A percentile compares a stretch with the other conserved stretches of the same genome.
phyloP scores from a whole-genome alignment of 2,888 invertebrate genomes.

The Sabatieria punctata region DNA sequence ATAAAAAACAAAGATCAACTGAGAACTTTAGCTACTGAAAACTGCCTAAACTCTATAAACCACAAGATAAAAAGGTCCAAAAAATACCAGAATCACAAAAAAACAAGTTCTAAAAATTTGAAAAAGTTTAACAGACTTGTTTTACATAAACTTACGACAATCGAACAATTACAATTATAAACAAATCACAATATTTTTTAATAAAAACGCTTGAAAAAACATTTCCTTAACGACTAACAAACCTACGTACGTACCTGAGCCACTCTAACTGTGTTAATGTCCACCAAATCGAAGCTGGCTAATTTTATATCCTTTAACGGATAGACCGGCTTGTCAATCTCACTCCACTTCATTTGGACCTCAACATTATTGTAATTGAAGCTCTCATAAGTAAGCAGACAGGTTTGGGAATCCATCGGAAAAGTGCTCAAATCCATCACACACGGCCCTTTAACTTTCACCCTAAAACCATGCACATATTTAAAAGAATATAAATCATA shows the following conservation, averaged over 20 bases:
- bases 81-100: too few species aligned
- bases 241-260: not conserved
- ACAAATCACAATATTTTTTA: too few species aligned
- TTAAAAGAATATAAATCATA: not conserved
- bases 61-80: too few species aligned
- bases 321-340: conserved; percentile 15
- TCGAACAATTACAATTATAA: too few species aligned
- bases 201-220: not conserved
- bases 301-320: conserved; percentile 18
- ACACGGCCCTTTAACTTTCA: conserved; percentile 29
- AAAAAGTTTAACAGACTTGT: too few species aligned
- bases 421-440: conserved; percentile 22
- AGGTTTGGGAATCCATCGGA: conserved; percentile 27
- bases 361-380: conserved; percentile 31
- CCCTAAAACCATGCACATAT: conserved; percentile 7
- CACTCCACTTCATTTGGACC: conserved; percentile 24
- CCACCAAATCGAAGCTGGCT: conserved; percentile 25
- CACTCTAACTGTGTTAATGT: conserved; percentile 9
- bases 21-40: too few species aligned
- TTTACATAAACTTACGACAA: too few species aligned
- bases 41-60: too few species aligned
- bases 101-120: too few species aligned
- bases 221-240: not conserved
- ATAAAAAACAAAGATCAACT: too few species aligned
- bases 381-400: conserved; percentile 23